phyloP scores from a whole-genome alignment of 2,113 vertebrate species.

The Myiozetetes cayanensis region DNA sequence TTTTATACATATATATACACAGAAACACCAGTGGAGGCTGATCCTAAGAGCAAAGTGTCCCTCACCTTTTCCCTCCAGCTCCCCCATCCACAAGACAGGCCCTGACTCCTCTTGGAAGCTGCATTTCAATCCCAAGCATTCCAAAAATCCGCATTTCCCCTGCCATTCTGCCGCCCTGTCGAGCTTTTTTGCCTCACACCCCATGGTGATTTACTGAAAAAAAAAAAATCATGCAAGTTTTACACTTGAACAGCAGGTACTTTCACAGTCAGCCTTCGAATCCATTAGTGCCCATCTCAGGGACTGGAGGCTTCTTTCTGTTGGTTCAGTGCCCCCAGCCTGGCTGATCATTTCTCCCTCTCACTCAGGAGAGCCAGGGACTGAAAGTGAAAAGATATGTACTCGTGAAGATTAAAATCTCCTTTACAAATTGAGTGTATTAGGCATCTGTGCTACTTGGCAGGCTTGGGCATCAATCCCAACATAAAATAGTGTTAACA shows the following conservation, averaged over 20 bases:
- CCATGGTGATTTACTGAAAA: background rate
- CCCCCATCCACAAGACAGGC: background rate
- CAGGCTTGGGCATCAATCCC: background rate
- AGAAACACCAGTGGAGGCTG: background rate
- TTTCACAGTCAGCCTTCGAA: background rate
- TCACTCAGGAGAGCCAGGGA: background rate
- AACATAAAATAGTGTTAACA: constrained; percentile 22
- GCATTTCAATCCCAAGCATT: background rate
- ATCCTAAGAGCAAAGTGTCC: background rate
- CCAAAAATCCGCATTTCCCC: background rate
- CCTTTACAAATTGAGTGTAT: constrained; percentile 14
- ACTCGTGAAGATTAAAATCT: constrained; percentile 43
- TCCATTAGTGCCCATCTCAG: background rate
- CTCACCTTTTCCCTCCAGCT: background rate
- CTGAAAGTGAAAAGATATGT: background rate
- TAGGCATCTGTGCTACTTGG: background rate
- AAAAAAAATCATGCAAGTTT: background rate
- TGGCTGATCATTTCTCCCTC: background rate
- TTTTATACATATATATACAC: background rate
- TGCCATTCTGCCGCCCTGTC: background rate
- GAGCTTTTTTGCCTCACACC: background rate
- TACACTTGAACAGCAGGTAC: background rate
- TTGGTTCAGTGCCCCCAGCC: background rate
- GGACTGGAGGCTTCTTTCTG: background rate
- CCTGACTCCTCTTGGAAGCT: background rate